phyloP scores from a whole-genome alignment of 2,888 invertebrate species.

The Acleris sparsana region DNA sequence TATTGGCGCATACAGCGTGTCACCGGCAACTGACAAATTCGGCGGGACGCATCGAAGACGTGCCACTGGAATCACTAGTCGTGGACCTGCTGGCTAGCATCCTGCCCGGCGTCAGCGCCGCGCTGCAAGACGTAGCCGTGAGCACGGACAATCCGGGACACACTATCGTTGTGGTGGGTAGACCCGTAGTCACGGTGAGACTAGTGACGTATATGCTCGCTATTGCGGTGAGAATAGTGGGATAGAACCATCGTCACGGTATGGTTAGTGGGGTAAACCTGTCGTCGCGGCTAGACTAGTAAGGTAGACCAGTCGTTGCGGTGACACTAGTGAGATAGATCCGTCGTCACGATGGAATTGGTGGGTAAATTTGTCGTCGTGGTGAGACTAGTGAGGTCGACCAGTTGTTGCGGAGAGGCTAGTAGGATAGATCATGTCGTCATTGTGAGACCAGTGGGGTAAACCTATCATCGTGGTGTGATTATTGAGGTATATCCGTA shows the following conservation, averaged over 20 bases:
- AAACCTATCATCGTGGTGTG: too few relatives aligned
- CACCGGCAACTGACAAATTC: slow-evolving; percentile 71
- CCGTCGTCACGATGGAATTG: too few relatives aligned
- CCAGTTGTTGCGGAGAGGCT: background rate
- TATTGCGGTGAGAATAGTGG: too few relatives aligned
- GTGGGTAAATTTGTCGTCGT: background rate
- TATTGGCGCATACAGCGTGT: slow-evolving; percentile 85
- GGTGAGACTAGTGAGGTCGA: background rate
- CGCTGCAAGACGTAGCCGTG: slow-evolving; percentile 83
- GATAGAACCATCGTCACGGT: too few relatives aligned
- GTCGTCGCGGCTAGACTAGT: too few relatives aligned
- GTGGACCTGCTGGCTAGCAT: slow-evolving; percentile 85
- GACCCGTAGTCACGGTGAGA: background rate
- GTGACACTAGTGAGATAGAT: too few relatives aligned
- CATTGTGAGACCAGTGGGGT: too few relatives aligned
- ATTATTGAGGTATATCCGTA: too few relatives aligned
- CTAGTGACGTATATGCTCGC: too few relatives aligned
- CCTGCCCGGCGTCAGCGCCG: slow-evolving; percentile 85
- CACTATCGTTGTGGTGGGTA: slow-evolving; percentile 80
- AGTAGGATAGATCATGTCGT: background rate
- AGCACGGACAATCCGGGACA: slow-evolving; percentile 85
- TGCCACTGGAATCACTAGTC: slow-evolving; percentile 61
- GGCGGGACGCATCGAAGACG: slow-evolving; percentile 77
- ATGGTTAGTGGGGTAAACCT: too few relatives aligned
- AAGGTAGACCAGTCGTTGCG: too few relatives aligned